Base-by-base conservation (phyloP, 2,888 invertebrate species). In the Drosophila buzzatii region DNA sequence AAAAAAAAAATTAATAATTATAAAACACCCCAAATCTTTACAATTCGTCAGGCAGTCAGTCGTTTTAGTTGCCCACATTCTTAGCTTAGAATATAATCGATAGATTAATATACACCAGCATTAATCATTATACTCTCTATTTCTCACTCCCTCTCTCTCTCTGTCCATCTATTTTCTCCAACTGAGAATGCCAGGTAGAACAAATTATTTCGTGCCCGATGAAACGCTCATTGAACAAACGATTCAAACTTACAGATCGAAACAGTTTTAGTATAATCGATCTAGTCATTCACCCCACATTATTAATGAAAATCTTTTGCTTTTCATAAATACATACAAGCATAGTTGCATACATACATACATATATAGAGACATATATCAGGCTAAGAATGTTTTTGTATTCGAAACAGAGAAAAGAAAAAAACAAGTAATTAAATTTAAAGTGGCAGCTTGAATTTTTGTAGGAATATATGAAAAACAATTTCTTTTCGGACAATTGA, bases 41-140 rank as follows among this genome's bases (percentile, higher is more conserved):
- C 44, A 70, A 67, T 35, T 80, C 58, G 61, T 68, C 74, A 61
- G 71, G 68, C 74, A 74, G 67, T 66, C 58, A 61, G 65, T 47
- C 23, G 47, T 61, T 63, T 81, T 70, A 66, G 70, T 81, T 75
- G 55, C 56, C 70, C 78, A 52, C 79, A 79, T 82, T 81, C 73
- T 79, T 81, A 82, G 81, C 73, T 70, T 73, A 81, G 82, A 60
- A 27, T 76, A 63, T 82, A 81, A 79, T 81, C 82, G 67, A 82
- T 81, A 77, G 79, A 76, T 59, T 75, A 79, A 75, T 67, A 62
- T 64, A 70, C 53, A 70, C 60, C 66, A 20, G 44, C 44, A 53
- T 44, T 20, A 51, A 18, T 39, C 20, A 71, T 49, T 49, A 61
- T 73, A 56, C 20, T 60, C 47, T 39, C 16, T 63, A 6, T 33